Evolutionary conservation across 1,140 invertebrate species (phyloP), one percentile per base, ranked within the genome.

Genomic region (Ceratoteleas bidentatus): DNA sequence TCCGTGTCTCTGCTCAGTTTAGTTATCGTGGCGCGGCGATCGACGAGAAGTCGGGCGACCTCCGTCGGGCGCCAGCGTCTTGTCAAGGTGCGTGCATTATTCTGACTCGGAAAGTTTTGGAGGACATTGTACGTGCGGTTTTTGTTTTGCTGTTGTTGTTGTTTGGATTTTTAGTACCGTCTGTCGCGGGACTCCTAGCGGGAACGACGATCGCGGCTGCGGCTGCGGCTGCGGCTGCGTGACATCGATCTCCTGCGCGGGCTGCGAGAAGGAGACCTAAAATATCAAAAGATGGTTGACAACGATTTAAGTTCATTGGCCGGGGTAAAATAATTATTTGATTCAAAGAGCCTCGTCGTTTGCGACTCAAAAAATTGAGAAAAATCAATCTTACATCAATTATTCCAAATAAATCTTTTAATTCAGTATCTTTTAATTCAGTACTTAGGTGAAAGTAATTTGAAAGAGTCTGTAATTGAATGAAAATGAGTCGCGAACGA

Each of bases 261-360:
- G 16, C 89, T 91, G 65, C 90, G 90, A 58, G 91, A 92, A 60
- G 88, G 87, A 54, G 87, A 91, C 84, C 90, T 91, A 91, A 89
- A 91, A 89, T 78, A 82, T 85, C 53, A 87, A 85, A 87, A 61
- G 5, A 40, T 58, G 32, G 66, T 73, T 83, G 78, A 83, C 38
- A 78, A 76, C 15, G 34, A 38, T 76, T 75, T 54, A 65, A 76
- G 65, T 13, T 72, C 16, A 15, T 60, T 68, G 64, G 15, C 15
- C 15, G 15, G 36, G 16, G 49, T 49, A 69, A 75, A 65, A 79
- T 73, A 78, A 68, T 69, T 36, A 66, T 75, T 66, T 50, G 64
- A 24, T 24, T 24, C 72, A 60, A 53, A 82, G 60, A 15, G 24
- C 34, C 70, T 81, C 73, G 57, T 64, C 24, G 76, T 14, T 72